Conservation (phyloP, 64 coral and sea anemone species). For the Montipora capricornis region DNA sequence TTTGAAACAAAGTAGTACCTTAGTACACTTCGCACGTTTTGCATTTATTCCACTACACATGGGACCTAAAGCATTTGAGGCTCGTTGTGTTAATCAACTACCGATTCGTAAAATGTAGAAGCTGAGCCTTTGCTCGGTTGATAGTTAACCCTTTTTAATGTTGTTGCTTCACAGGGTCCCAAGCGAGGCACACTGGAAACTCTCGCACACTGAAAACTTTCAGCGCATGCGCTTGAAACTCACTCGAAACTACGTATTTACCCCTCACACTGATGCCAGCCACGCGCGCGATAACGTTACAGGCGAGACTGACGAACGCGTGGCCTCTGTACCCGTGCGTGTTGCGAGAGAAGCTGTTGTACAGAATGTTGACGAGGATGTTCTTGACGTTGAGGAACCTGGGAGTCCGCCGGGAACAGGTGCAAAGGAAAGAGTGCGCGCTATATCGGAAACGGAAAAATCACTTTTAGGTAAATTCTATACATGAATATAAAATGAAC, state of each 20-base stretch:
- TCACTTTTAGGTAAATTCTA: background rate
- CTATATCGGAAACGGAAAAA: constrained; percentile 38
- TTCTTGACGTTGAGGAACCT: constrained; percentile 63
- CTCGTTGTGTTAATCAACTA: too few species aligned
- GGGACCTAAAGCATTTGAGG: too few species aligned
- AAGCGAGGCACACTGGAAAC: constrained; percentile 83
- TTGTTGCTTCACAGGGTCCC: constrained; percentile 43
- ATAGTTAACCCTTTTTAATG: background rate
- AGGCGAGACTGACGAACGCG: background rate
- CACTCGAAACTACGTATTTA: constrained; percentile 84
- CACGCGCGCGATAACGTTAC: constrained; percentile 57
- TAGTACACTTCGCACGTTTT: too few species aligned
- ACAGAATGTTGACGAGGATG: constrained; percentile 70
- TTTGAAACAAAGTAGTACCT: too few species aligned
- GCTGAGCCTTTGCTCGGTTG: too few species aligned
- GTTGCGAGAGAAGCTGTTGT: constrained; percentile 86
- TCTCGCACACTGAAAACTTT: constrained; percentile 91
- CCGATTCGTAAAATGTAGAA: too few species aligned
- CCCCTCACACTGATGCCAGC: constrained; percentile 84
- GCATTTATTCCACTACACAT: too few species aligned
- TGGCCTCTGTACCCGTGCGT: constrained; percentile 36
- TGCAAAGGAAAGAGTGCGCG: background rate
- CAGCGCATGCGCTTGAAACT: constrained; percentile 97
- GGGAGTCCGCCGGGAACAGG: constrained; percentile 41
- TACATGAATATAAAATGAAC: too few species aligned